A percentile compares a stretch with the other conserved stretches of the same genome.
Evolutionary conservation across 2,797 vertebrate species (phyloP).

Genomic region (Cyprinodon diabolis): DNA sequence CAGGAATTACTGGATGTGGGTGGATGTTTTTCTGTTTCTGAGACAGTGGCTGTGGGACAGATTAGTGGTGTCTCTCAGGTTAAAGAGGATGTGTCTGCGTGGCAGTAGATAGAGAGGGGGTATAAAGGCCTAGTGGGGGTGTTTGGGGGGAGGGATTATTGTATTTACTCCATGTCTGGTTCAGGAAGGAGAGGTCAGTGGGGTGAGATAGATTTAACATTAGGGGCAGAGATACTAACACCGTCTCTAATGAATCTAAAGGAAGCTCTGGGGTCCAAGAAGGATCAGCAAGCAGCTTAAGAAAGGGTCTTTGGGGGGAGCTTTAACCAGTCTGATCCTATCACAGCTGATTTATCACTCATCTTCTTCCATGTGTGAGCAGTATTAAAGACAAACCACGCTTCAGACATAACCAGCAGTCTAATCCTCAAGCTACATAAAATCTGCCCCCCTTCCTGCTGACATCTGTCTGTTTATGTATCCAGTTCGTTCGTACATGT

Average conservation of each 20-base stretch:
- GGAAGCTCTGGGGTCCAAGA: constrained; percentile 40
- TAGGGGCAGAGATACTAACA: constrained; percentile 50
- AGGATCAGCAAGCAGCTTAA: constrained; percentile 52
- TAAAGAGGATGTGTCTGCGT: constrained; percentile 61
- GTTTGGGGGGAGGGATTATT: constrained; percentile 17
- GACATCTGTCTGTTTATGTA: constrained; percentile 44
- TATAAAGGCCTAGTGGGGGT: background rate
- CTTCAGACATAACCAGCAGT: constrained; percentile 16
- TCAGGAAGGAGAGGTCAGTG: constrained; percentile 18
- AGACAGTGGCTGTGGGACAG: constrained; percentile 55
- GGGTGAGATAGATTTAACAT: constrained; percentile 34
- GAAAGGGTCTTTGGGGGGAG: constrained; percentile 40
- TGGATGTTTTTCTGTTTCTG: constrained; percentile 33
- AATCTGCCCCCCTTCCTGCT: constrained; percentile 30
- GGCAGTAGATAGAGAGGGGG: constrained; percentile 48
- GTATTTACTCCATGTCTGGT: constrained; percentile 40
- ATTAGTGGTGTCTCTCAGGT: constrained; percentile 54
- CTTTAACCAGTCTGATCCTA: constrained; percentile 61
- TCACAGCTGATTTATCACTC: constrained; percentile 64
- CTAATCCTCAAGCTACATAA: constrained; percentile 31
- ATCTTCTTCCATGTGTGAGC: constrained; percentile 28
- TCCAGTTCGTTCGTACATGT: constrained; percentile 28
- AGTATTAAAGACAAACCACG: background rate
- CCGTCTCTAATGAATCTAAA: constrained; percentile 54
- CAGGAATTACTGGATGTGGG: constrained; percentile 33